Conservation (phyloP, 2,888 invertebrate species). For the Drosophila maculinotata region DNA sequence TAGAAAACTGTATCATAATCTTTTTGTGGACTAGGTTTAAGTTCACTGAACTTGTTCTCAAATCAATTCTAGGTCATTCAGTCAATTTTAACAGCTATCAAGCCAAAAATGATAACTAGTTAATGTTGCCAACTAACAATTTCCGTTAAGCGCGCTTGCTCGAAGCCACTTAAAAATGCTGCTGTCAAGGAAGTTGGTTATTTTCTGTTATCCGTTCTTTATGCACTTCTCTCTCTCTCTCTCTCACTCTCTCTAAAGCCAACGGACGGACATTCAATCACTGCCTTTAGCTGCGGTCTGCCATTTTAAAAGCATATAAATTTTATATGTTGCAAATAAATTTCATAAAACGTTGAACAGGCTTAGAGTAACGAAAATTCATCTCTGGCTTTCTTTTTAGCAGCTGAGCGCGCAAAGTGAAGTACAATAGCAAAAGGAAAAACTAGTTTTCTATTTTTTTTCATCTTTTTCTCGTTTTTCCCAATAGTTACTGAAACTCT, state of each 20-base stretch:
- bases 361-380: slow-evolving; percentile 36
- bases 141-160: slow-evolving; percentile 46
- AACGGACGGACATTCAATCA: too few species aligned
- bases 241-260: background rate
- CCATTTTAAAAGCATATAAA: slow-evolving; percentile 45
- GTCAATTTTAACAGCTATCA: slow-evolving; percentile 22
- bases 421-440: slow-evolving; percentile 38
- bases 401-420: slow-evolving; percentile 13
- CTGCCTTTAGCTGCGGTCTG: slow-evolving; percentile 34
- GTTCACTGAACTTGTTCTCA: slow-evolving; percentile 27
- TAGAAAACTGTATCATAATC: background rate
- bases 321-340: slow-evolving; percentile 63
- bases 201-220: slow-evolving; percentile 34
- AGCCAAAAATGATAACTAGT: slow-evolving; percentile 29
- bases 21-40: background rate
- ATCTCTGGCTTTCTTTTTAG: slow-evolving; percentile 42
- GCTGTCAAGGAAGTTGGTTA: slow-evolving; percentile 60
- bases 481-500: slow-evolving; percentile 48
- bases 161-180: slow-evolving; percentile 37
- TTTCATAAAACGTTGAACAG: slow-evolving; percentile 52
- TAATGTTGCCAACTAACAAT: slow-evolving; percentile 45
- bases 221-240: background rate
- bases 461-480: too few species aligned
- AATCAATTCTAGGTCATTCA: slow-evolving; percentile 12
- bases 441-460: slow-evolving; percentile 50